These are phyloP conservation scores for Epinotia bilunana DNA, from an alignment of 2,888 invertebrate genomes.

Conservation along the genomic window DNA sequence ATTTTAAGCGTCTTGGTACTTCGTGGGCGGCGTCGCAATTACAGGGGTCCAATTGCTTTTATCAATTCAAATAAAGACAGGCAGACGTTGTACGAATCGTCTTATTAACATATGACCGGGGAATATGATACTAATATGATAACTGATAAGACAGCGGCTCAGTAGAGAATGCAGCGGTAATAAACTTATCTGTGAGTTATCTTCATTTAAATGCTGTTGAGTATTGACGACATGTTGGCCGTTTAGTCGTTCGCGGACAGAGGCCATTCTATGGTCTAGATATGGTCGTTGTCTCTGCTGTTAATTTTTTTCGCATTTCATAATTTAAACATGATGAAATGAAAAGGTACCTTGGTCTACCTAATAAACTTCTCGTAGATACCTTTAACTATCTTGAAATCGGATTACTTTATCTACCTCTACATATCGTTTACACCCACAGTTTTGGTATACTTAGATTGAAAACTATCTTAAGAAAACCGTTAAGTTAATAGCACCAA, in stretches of 20 bases:
- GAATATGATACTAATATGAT: conserved; percentile 7
- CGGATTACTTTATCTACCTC: no score
- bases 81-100: conserved; percentile 14
- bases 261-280: not conserved
- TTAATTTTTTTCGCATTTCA: no score
- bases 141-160: conserved; percentile 8
- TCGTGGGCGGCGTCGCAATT: conserved; percentile 30
- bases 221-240: conserved; percentile 22
- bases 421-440: no score
- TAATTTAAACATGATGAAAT: not conserved
- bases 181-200: conserved; percentile 26
- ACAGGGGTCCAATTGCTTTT: conserved; percentile 30
- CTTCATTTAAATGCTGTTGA: conserved; percentile 22
- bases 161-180: not conserved
- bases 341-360: not conserved
- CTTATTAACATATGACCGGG: conserved; percentile 18
- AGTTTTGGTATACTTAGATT: no score
- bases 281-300: not conserved
- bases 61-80: conserved; percentile 31
- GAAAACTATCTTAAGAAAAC: no score
- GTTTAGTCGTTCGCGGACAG: conserved; percentile 3
- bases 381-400: no score
- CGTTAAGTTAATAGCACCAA: no score
- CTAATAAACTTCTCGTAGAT: no score
- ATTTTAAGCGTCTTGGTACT: conserved; percentile 3